These are phyloP conservation scores for Erpetoichthys calabaricus DNA, from an alignment of 2,797 vertebrate genomes.

Conservation along the genomic window DNA sequence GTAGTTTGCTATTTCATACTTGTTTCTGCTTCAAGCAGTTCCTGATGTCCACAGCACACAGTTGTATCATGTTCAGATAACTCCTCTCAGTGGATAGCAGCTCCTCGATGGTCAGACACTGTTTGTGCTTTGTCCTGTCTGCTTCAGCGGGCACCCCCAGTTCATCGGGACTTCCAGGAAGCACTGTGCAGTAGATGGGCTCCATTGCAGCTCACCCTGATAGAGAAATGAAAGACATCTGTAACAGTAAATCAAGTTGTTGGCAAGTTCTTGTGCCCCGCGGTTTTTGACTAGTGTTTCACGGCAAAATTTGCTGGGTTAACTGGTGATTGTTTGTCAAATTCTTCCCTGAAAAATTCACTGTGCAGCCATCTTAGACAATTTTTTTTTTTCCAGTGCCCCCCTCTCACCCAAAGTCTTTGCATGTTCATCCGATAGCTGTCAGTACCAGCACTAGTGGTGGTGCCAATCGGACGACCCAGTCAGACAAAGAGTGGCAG, in stretches of 20 bases:
- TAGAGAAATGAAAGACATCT: slow-evolving; percentile 6
- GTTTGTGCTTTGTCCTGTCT: slow-evolving; percentile 47
- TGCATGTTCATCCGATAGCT: too few species aligned
- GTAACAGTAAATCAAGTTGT: not conserved
- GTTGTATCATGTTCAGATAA: slow-evolving; percentile 60
- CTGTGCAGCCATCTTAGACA: too few species aligned
- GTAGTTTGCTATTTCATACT: slow-evolving; percentile 38
- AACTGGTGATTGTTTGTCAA: too few species aligned
- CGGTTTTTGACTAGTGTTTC: slow-evolving; percentile 9
- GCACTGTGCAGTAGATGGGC: slow-evolving; percentile 1
- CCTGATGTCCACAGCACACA: slow-evolving; percentile 58
- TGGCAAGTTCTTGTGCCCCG: slow-evolving; percentile 16
- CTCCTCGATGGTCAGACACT: slow-evolving; percentile 60
- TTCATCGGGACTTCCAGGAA: slow-evolving; percentile 13
- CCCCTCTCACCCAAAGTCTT: too few species aligned
- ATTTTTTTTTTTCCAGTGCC: too few species aligned
- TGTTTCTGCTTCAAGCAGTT: slow-evolving; percentile 55
- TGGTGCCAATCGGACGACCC: too few species aligned
- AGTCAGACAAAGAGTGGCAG: too few species aligned
- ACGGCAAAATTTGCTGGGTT: not conserved
- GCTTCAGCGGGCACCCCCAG: slow-evolving; percentile 23
- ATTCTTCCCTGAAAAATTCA: too few species aligned
- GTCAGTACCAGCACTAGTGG: too few species aligned
- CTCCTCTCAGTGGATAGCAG: slow-evolving; percentile 70
- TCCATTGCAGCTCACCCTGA: slow-evolving; percentile 14